These are phyloP conservation scores for Notamacropus eugenii DNA, from an alignment of 2,797 vertebrate genomes.

Conservation along the genomic window DNA sequence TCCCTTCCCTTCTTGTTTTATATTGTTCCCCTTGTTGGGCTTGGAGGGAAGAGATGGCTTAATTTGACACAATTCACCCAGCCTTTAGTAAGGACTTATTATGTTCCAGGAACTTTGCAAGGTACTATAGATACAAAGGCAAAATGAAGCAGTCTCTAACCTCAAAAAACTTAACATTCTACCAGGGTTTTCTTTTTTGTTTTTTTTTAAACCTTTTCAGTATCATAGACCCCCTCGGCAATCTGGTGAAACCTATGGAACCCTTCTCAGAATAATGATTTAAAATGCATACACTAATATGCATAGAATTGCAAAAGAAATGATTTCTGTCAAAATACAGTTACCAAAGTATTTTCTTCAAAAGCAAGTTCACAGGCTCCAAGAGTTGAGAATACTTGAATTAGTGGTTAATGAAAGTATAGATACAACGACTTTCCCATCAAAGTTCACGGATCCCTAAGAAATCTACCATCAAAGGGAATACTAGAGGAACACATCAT, in stretches of 20 bases:
- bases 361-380: background rate
- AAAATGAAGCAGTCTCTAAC: constrained; percentile 25
- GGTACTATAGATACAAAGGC: background rate
- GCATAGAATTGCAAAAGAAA: background rate
- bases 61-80: background rate
- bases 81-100: constrained; percentile 8
- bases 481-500: background rate
- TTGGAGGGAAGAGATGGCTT: no score
- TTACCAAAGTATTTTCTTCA: background rate
- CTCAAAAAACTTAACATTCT: background rate
- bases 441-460: background rate
- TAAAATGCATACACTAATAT: background rate
- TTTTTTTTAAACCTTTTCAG: no score
- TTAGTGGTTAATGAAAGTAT: background rate
- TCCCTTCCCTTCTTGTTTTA: no score
- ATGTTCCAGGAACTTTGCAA: constrained; percentile 28
- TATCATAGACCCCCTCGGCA: no score
- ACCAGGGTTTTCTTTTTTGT: background rate
- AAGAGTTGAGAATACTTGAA: background rate
- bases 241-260: no score
- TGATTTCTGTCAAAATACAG: background rate
- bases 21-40: no score
- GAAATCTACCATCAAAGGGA: background rate
- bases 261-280: background rate
- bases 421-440: background rate